phyloP scores from a whole-genome alignment of 1,140 invertebrate genomes.

The Neuroterus valhalla region DNA sequence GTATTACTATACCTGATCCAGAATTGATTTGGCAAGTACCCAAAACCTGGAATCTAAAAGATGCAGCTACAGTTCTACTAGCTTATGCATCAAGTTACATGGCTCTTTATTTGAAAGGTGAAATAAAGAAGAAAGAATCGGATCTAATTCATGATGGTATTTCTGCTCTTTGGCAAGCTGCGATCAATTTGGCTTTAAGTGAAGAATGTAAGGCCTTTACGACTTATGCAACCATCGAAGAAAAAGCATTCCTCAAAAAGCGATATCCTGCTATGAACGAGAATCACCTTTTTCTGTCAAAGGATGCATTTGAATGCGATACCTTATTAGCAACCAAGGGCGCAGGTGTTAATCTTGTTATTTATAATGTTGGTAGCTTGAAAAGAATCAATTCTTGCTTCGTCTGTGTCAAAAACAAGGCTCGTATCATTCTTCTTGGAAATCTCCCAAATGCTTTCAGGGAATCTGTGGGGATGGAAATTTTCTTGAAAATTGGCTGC shows the following conservation, averaged over 20 bases:
- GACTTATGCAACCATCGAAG: conserved; percentile 84
- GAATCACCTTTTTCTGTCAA: conserved; percentile 32
- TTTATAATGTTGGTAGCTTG: conserved; percentile 62
- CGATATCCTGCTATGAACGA: conserved; percentile 81
- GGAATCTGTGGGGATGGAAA: conserved; percentile 78
- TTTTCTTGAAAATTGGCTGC: conserved; percentile 79
- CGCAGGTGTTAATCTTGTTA: conserved; percentile 81
- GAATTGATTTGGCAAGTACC: no score
- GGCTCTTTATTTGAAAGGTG: conserved; percentile 83
- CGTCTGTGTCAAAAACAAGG: conserved; percentile 78
- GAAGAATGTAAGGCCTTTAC: conserved; percentile 80
- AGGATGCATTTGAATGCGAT: conserved; percentile 61
- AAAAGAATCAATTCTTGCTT: conserved; percentile 77
- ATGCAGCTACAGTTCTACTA: no score
- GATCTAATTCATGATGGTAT: conserved; percentile 81
- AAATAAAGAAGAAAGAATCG: conserved; percentile 77
- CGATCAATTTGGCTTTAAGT: no score
- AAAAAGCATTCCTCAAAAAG: conserved; percentile 84
- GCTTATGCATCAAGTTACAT: conserved; percentile 86
- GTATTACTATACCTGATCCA: no score
- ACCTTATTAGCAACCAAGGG: conserved; percentile 77
- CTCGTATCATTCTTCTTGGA: conserved; percentile 83
- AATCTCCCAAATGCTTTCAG: conserved; percentile 78
- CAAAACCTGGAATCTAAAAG: no score
- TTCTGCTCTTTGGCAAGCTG: conserved; percentile 84